phyloP scores from a whole-genome alignment of 1,140 invertebrate genomes.

The Charaxes varanes region DNA sequence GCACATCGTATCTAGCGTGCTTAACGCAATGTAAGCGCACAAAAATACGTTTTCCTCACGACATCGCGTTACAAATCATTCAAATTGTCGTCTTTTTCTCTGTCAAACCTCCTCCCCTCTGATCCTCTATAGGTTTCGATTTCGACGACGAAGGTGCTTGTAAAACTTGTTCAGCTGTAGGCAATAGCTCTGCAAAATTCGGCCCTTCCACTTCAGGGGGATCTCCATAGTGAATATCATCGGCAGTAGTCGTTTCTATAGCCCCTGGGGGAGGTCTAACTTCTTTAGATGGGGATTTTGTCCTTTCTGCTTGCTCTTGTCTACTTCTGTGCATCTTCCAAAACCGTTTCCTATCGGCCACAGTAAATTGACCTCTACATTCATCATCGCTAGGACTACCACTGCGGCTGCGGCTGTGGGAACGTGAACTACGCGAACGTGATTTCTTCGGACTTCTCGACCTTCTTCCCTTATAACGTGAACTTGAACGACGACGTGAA shows the following conservation, averaged over 20 bases:
- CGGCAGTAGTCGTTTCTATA: constrained; percentile 41
- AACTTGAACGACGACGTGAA: constrained; percentile 36
- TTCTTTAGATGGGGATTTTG: constrained; percentile 47
- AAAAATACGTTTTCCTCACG: no score
- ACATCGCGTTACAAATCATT: no score
- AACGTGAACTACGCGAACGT: constrained; percentile 35
- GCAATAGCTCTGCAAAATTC: constrained; percentile 58
- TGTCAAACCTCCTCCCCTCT: no score
- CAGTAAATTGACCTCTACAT: constrained; percentile 59
- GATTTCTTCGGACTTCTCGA: constrained; percentile 28
- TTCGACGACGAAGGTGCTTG: constrained; percentile 41
- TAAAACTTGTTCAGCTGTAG: constrained; percentile 34
- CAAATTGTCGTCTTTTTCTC: no score
- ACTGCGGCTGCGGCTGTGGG: constrained; percentile 34
- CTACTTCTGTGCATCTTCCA: constrained; percentile 57
- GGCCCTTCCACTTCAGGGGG: constrained; percentile 64
- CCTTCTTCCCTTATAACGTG: constrained; percentile 31
- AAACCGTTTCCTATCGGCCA: constrained; percentile 58
- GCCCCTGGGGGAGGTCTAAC: constrained; percentile 53
- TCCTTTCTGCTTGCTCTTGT: constrained; percentile 37
- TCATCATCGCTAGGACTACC: constrained; percentile 47
- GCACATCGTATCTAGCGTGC: no score
- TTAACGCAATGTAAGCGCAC: no score
- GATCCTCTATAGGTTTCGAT: no score
- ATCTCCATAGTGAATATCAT: constrained; percentile 59